phyloP scores from a whole-genome alignment of 2,113 vertebrate species.

The Piliocolobus tephrosceles region DNA sequence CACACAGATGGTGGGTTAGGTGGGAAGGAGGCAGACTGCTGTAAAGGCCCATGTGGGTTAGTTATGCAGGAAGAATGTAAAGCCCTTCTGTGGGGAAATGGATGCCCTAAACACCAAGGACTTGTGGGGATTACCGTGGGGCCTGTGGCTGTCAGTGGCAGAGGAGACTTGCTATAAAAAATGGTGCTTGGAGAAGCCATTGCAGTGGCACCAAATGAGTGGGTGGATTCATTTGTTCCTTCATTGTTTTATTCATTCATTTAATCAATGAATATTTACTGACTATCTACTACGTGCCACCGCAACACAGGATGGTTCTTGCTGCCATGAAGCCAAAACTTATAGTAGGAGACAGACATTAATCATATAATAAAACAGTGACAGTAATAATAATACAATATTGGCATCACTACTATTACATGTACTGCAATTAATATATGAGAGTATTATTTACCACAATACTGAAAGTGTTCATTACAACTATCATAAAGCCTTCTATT shows the following conservation, averaged over 20 bases:
- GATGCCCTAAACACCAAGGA: neutral
- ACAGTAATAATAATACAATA: neutral
- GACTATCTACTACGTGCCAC: neutral
- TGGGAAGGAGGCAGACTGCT: accelerated
- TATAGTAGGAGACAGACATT: neutral
- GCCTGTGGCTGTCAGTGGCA: neutral
- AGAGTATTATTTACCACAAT: neutral
- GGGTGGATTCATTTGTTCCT: neutral
- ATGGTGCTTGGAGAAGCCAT: neutral
- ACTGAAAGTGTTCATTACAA: no score
- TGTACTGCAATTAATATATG: neutral
- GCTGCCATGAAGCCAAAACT: neutral
- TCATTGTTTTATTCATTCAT: neutral
- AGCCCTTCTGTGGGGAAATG: neutral
- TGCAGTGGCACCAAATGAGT: neutral
- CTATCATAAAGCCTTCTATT: accelerated
- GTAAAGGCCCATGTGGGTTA: no score
- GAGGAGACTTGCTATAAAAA: neutral
- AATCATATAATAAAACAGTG: accelerated
- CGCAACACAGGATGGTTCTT: neutral
- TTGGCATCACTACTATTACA: neutral
- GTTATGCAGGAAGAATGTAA: no score
- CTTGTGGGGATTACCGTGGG: accelerated
- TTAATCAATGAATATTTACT: no score
- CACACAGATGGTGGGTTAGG: accelerated